Evolutionary conservation across 2,888 invertebrate genomes (phyloP), one percentile per base, ranked within the genome.

Genomic region (Drosophila pegasa): DNA sequence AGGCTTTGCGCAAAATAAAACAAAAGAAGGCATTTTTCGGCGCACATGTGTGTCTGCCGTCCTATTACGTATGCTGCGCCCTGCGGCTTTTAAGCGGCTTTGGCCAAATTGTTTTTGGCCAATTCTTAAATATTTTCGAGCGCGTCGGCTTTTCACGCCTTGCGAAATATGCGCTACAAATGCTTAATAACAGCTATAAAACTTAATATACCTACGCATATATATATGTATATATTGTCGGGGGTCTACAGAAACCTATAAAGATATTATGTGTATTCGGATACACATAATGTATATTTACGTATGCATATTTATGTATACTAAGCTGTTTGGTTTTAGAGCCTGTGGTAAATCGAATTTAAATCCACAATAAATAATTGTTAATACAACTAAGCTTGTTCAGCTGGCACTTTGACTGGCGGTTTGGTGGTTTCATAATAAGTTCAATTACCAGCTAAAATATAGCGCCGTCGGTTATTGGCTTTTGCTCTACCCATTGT

Each of bases 61-160:
- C 48, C 58, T 61, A 56, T 45, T 58, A 35, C 16, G 69, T 55
- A 35, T 57, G 47, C 6, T 41, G 20, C 33, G 75, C 70, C 78
- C 76, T 71, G 80, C 68, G 78, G 78, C 73, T 75, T 73, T 80
- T 80, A 80, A 80, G 73, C 68, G 64, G 83, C 70, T 75, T 75
- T 75, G 47, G 61, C 62, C 55, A 67, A 75, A 82, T 69, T 80
- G 72, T 72, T 75, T 68, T 63, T 55, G 54, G 56, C 43, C 52
- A 64, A 41, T 31, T 20, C 77, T 69, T 75, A 71, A 74, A 71
- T 67, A 71, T 78, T 76, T 70, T 67, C 67, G 37, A 31, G 62
- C 78, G 65, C 51, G 62, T 40, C 52, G 47, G 66, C 60, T 75
- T 79, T 78, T 78, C 70, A 66, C 80, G 77, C 81, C 71, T 76